Base-by-base conservation (phyloP, 2,888 invertebrate genomes). In the Tribolium freemani region DNA sequence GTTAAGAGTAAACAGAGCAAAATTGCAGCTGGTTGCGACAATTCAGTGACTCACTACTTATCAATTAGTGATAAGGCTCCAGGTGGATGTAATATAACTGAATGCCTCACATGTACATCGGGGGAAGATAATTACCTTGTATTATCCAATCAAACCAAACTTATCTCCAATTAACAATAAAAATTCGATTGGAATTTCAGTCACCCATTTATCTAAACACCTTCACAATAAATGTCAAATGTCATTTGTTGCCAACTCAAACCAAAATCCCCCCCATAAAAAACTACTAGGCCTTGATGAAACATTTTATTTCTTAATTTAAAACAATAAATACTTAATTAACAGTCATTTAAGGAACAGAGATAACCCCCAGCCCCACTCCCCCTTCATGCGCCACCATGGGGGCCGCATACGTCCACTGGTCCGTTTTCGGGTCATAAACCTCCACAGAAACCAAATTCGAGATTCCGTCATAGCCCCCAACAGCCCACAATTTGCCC, bases 311-410 rank as follows among this genome's bases (percentile, higher is more conserved):
- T 38, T 38, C 38, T 38, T 38, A 38, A 38, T 1, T 1, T 48
- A 48, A 48, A 48, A n/a, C 3, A 11, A 38, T 38, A 38, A 38
- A n/a, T n/a, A 38, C 5, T 31, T 8, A 38, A 38, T 38, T 10
- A 9, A 13, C 16, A 38, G 11, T 50, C 38, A 38, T 5, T 58
- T 54, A 82, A 58, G 82, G 80, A 73, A 81, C 75, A 44, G 86
- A 84, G 72, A 96, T 91, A 3, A 96, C 95, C 0, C 95, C 96
- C 20, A 95, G 93, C n/a, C 95, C 95, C 0, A 96, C 96, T 0
- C 96, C 96, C 0, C 96, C 96, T 84, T 96, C 96, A 83, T 96
- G 96, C 1, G 93, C 94, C 78, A 92, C 91, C 95, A 96, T 95
- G 0, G 93, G 88, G 1, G 93, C 90, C 10, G 91, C 92, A 83